These are phyloP conservation scores for Trichoplusia ni DNA, from an alignment of 1,140 invertebrate species.

Conservation along the genomic window DNA sequence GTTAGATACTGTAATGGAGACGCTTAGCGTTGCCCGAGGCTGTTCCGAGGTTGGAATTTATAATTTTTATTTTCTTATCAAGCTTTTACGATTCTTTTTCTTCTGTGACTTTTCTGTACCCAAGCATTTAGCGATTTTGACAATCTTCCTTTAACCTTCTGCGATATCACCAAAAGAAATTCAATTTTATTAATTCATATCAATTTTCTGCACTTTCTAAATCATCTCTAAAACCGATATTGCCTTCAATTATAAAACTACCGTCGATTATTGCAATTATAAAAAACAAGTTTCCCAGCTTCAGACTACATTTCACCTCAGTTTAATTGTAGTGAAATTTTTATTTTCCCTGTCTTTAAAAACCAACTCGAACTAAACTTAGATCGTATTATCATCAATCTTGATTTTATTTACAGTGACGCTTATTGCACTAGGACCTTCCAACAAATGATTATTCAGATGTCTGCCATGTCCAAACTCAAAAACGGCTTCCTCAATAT, in stretches of 20 bases:
- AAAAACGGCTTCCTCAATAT: too few species aligned
- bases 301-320: constrained; percentile 7
- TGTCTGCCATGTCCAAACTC: too few species aligned
- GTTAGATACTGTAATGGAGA: constrained; percentile 33
- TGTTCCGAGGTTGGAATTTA: constrained; percentile 25
- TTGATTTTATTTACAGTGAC: too few species aligned
- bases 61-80: constrained; percentile 24
- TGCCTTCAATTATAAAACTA: constrained; percentile 14
- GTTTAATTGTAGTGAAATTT: constrained; percentile 26
- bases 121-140: too few species aligned
- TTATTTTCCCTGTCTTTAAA: too few species aligned
- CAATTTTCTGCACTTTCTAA: constrained; percentile 27
- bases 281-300: constrained; percentile 7
- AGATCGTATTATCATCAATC: too few species aligned
- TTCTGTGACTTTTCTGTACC: too few species aligned
- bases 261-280: constrained; percentile 30
- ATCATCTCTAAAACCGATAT: constrained; percentile 9
- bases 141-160: too few species aligned
- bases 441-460: too few species aligned
- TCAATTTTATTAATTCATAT: constrained; percentile 13
- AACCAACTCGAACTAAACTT: too few species aligned
- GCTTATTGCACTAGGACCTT: too few species aligned
- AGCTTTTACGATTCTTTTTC: constrained; percentile 19
- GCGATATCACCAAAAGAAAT: neutral
- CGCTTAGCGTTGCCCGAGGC: constrained; percentile 19